phyloP scores from a whole-genome alignment of 2,113 vertebrate species.

The Trachemys scripta region DNA sequence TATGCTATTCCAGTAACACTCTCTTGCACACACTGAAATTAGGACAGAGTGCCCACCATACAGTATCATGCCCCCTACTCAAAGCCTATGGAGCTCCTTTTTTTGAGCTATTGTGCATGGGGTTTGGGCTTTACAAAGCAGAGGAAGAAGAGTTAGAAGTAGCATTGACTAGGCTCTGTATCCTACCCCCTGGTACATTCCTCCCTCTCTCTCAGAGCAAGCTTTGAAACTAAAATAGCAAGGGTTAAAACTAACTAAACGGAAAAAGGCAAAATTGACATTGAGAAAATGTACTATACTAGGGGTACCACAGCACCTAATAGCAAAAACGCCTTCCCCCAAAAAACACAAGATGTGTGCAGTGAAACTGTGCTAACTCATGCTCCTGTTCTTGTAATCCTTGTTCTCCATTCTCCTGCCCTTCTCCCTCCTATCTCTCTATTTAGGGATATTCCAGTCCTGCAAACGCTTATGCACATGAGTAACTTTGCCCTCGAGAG shows the following conservation, averaged over 20 bases:
- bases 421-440: neutral
- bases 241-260: neutral
- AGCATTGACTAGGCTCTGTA: neutral
- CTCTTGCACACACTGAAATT: too few relatives aligned
- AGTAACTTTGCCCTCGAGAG: neutral
- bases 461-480: neutral
- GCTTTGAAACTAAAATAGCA: neutral
- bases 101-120: neutral
- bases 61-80: rapidly evolving
- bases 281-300: neutral
- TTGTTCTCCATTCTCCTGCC: neutral
- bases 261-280: neutral
- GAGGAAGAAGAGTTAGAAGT: neutral
- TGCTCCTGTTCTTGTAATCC: neutral
- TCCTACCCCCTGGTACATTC: too few relatives aligned
- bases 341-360: neutral
- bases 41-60: rapidly evolving
- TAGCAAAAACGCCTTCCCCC: neutral
- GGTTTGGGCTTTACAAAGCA: neutral
- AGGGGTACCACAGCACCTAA: neutral
- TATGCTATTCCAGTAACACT: neutral
- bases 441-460: neutral
- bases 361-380: neutral
- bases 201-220: neutral
- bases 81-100: neutral